A percentile compares a stretch with the other conserved stretches of the same genome.
phyloP scores from a whole-genome alignment of 2,888 invertebrate species.

The Rotaria socialis region DNA sequence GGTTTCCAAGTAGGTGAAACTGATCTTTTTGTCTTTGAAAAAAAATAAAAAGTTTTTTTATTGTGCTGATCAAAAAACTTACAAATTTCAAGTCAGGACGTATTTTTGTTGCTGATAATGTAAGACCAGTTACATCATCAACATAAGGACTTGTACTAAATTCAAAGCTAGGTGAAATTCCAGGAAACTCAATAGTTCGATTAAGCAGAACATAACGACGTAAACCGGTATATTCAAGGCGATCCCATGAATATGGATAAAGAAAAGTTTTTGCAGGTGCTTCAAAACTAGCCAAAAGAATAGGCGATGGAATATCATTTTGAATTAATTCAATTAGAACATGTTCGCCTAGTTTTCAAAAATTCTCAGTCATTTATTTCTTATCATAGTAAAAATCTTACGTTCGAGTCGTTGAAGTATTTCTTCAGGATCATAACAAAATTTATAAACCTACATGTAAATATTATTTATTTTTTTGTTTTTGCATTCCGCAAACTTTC shows the following conservation, averaged over 20 bases:
- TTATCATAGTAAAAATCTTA: background rate
- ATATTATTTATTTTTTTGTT: background rate
- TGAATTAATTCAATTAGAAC: conserved; percentile 55
- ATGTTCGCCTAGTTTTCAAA: conserved; percentile 51
- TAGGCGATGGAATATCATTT: conserved; percentile 47
- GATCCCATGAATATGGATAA: conserved; percentile 54
- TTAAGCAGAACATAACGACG: conserved; percentile 51
- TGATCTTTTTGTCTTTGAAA: background rate
- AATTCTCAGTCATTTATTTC: background rate
- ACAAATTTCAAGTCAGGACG: background rate
- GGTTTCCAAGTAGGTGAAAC: background rate
- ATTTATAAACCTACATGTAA: background rate
- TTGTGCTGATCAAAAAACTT: background rate
- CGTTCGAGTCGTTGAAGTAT: conserved; percentile 3
- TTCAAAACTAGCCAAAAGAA: conserved; percentile 54
- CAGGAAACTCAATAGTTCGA: conserved; percentile 56
- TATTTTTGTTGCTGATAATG: background rate
- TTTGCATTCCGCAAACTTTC: background rate
- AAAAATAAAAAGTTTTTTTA: background rate
- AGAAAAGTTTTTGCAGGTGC: conserved; percentile 56
- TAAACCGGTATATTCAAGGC: conserved; percentile 49
- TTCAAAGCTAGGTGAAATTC: conserved; percentile 30
- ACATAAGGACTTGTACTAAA: background rate
- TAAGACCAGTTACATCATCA: conserved; percentile 9
- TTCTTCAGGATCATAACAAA: background rate